These are phyloP conservation scores for Myopa testacea DNA, from an alignment of 2,888 invertebrate species.

Conservation along the genomic window DNA sequence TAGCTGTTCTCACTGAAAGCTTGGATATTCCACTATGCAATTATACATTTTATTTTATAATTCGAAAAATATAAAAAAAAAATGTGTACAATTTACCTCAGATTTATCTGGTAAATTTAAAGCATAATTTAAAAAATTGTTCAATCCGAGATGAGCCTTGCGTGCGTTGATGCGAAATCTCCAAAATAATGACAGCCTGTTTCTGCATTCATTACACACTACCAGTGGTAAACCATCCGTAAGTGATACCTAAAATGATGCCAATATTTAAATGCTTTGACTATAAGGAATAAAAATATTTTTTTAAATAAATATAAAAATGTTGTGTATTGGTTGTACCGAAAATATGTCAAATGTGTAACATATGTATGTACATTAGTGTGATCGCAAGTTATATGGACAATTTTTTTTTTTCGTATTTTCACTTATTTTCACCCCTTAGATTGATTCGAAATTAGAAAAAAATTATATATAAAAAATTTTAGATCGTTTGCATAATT, in stretches of 20 bases:
- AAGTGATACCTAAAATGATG: conserved; percentile 12
- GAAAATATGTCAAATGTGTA: no score
- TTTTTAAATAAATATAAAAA: no score
- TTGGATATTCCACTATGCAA: no score
- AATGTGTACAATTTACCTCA: conserved; percentile 12
- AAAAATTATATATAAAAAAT: neutral
- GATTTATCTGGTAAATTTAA: conserved; percentile 13
- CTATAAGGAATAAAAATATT: no score
- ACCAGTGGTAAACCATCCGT: conserved; percentile 26
- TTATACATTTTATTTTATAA: no score
- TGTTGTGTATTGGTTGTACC: no score
- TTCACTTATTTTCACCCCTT: neutral
- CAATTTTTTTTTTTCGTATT: neutral
- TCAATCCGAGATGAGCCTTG: conserved; percentile 22
- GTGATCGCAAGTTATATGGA: no score
- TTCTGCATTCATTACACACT: conserved; percentile 31
- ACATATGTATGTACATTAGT: no score
- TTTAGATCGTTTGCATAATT: no score
- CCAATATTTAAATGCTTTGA: no score
- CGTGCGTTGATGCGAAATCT: conserved; percentile 17
- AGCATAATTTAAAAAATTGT: conserved; percentile 25
- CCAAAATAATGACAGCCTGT: conserved; percentile 26
- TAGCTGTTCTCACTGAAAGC: no score
- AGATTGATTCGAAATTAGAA: neutral
- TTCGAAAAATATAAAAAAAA: neutral